phyloP scores from a whole-genome alignment of 2,888 invertebrate genomes.

The Himalopsyche japonica region DNA sequence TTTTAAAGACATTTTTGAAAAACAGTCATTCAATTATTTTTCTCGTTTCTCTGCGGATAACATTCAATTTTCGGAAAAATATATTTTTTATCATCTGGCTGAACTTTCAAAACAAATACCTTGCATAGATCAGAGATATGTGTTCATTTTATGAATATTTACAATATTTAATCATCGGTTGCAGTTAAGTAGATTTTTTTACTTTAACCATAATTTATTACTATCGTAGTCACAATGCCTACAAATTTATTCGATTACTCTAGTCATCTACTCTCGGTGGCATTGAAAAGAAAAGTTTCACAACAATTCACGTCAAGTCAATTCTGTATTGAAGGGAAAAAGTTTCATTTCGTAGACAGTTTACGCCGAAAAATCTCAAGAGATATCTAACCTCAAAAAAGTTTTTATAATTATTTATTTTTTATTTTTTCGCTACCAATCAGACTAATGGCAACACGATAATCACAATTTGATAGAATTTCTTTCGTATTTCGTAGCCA shows the following conservation, averaged over 20 bases:
- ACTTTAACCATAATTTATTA: neutral
- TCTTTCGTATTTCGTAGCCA: neutral
- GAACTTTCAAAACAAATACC: neutral
- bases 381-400: neutral
- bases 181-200: neutral
- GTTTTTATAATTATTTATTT: neutral
- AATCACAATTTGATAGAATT: neutral
- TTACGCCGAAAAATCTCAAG: neutral
- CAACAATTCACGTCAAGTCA: conserved; percentile 33
- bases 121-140: neutral
- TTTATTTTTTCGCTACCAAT: neutral
- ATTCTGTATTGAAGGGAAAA: conserved; percentile 10
- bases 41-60: too few species aligned
- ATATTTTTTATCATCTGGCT: neutral
- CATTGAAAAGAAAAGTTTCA: neutral
- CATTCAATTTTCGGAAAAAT: neutral
- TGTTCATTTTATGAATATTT: neutral
- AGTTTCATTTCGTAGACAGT: neutral
- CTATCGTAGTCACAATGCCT: neutral
- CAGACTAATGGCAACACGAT: neutral
- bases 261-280: neutral
- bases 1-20: too few species aligned
- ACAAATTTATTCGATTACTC: neutral
- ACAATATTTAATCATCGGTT: neutral
- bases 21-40: too few species aligned